Conservation (phyloP, 92 coral and sea anemone genomes). For the Isaurus tuberculatus region DNA sequence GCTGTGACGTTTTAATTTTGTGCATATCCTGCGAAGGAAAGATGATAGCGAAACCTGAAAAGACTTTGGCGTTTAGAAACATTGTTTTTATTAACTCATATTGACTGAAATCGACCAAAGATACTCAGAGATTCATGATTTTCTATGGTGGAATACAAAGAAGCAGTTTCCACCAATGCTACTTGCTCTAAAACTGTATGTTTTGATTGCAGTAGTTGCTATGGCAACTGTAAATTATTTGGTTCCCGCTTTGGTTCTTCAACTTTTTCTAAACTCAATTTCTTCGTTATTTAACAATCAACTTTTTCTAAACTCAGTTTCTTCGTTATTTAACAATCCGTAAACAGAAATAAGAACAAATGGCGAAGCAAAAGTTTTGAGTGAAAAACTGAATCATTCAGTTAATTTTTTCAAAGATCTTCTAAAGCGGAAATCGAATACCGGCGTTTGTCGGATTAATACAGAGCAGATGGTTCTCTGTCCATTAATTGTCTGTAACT, state of each 20-base stretch:
- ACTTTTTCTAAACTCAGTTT: neutral
- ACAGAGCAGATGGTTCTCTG: neutral
- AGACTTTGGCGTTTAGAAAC: neutral
- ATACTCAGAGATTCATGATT: neutral
- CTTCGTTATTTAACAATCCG: neutral
- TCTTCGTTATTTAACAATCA: neutral
- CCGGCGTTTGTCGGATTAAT: neutral
- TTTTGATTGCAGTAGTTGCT: constrained; percentile 22
- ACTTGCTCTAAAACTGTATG: neutral
- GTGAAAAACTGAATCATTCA: neutral
- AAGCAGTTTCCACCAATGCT: neutral
- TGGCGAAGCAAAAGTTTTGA: neutral
- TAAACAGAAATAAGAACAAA: neutral
- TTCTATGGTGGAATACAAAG: neutral
- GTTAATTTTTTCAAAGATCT: neutral
- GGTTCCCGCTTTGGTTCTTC: neutral
- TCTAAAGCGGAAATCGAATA: neutral
- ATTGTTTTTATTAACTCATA: neutral
- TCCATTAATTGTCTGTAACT: neutral
- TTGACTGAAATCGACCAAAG: neutral
- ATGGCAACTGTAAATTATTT: constrained; percentile 10
- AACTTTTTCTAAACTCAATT: neutral
- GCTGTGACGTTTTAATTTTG: constrained; percentile 31
- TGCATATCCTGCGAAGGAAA: neutral
- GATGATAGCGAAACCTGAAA: neutral